phyloP scores from a whole-genome alignment of 2,797 vertebrate genomes.

The Chelon labrosus region DNA sequence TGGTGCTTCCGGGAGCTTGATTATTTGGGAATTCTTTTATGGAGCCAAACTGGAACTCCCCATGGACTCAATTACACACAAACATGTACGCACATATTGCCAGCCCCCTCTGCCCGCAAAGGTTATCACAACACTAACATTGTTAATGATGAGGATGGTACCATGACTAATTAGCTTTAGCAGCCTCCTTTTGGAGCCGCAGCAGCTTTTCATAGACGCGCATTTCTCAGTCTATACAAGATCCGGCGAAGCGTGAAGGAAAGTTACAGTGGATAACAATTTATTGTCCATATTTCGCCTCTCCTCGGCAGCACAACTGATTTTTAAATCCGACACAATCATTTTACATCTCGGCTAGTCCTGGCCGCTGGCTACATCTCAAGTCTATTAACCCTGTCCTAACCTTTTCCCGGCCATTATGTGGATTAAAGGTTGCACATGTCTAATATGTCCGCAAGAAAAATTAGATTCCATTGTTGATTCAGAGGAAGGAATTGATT shows the following conservation, averaged over 20 bases:
- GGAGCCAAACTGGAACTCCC: conserved; percentile 49
- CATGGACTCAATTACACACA: conserved; percentile 67
- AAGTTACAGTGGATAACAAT: not conserved
- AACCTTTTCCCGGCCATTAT: conserved; percentile 47
- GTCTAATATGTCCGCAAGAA: conserved; percentile 48
- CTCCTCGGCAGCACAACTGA: not conserved
- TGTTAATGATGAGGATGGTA: conserved; percentile 47
- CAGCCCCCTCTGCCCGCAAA: conserved; percentile 15
- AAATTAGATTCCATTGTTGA: conserved; percentile 36
- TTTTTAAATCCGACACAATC: not conserved
- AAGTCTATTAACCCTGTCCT: conserved; percentile 62
- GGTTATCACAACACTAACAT: conserved; percentile 50
- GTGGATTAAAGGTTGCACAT: conserved; percentile 51
- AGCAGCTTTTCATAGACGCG: not conserved
- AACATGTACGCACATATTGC: conserved; percentile 5
- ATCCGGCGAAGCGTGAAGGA: too few relatives aligned
- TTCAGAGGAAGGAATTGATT: conserved; percentile 28
- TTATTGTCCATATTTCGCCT: not conserved
- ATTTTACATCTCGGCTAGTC: conserved; percentile 15
- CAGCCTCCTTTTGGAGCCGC: not conserved
- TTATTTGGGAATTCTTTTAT: conserved; percentile 48
- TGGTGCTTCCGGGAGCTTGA: conserved; percentile 14
- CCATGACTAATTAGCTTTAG: conserved; percentile 39
- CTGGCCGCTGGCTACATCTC: conserved; percentile 32
- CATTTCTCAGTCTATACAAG: not conserved